Conservation (phyloP, 2,113 vertebrate genomes). For the Chrysemys picta region DNA sequence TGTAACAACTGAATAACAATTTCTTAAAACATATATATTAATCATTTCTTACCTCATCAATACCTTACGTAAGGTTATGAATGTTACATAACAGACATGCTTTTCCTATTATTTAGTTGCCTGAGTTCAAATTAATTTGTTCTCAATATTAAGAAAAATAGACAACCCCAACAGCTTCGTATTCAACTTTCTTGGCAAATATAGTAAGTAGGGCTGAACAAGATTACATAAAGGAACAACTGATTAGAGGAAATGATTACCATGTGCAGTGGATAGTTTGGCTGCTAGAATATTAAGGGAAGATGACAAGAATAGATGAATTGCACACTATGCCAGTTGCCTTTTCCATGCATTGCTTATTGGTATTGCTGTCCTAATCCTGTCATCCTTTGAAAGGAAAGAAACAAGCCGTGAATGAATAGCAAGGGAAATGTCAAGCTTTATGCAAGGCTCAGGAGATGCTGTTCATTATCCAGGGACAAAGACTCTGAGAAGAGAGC, state of each 20-base stretch:
- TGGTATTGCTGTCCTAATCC: neutral
- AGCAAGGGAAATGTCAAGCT: conserved; percentile 45
- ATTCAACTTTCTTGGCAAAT: conserved; percentile 32
- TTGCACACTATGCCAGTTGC: conserved; percentile 21
- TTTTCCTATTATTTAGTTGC: conserved; percentile 19
- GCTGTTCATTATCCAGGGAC: conserved; percentile 36
- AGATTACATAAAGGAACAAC: conserved; percentile 28
- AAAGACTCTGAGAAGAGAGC: conserved; percentile 29
- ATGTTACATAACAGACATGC: conserved; percentile 47
- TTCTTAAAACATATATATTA: conserved; percentile 23
- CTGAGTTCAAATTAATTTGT: conserved; percentile 40
- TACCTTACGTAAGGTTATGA: conserved; percentile 21
- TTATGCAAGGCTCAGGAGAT: conserved; percentile 38
- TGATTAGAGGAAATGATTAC: conserved; percentile 61
- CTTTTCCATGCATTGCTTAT: conserved; percentile 2
- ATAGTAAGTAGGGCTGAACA: conserved; percentile 27
- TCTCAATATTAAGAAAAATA: conserved; percentile 4
- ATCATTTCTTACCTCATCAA: conserved; percentile 22
- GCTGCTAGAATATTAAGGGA: conserved; percentile 33
- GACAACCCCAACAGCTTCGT: conserved; percentile 12
- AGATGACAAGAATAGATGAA: conserved; percentile 53
- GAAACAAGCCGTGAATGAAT: conserved; percentile 44
- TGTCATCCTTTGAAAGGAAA: conserved; percentile 22
- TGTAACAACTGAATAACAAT: neutral
- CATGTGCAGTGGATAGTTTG: conserved; percentile 49